Evolutionary conservation across 2,797 vertebrate genomes (phyloP), one percentile per base, ranked within the genome.

Genomic region (Toxotes lorentzi): DNA sequence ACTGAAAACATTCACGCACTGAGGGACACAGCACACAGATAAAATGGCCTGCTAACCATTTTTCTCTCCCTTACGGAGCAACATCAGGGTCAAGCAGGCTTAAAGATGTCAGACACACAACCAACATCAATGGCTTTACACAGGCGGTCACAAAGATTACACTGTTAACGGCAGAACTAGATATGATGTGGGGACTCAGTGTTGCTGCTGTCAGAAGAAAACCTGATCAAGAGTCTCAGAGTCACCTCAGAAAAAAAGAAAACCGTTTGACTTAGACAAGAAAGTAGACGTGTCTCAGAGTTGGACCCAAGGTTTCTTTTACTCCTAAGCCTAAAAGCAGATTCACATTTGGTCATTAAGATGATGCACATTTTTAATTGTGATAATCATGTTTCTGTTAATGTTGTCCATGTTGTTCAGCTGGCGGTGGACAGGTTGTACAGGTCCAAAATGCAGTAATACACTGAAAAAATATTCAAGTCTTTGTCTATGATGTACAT

Each of bases 1-100:
- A 51, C 59, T 38, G 67, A 76, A 88, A 83, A 85, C 69, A 76
- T 79, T 84, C 62, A 83, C 10, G 21, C 64, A 61, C 66, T 56
- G 40, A 60, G 59, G 75, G 43, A 70, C 68, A 72, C 7, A 58
- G 54, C 34, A 41, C 38, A 68, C 47, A 27, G 27, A 85, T 62
- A 70, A 82, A 63, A 76, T 38, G 41, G 50, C 40, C 65, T 45
- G 54, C 73, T 71, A 67, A 62, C 59, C 50, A 63, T 45, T 71
- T 69, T 35, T 67, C 24, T 69, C 32, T 60, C 14, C 64, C 34
- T 71, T 17, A 73, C 50, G 0, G 24, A 60, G 75, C 60, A 14
- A 50, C 66, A 59, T 27, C 30, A 23, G 38, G 70, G 60, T 78
- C 77, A 76, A 68, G 24, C 54, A 17, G 51, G 67, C 45, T 77